A percentile compares a stretch with the other conserved stretches of the same genome.
Evolutionary conservation across 37 sponge, comb jelly and placozoan species (phyloP).

Genomic region (Haliclona indistincta): DNA sequence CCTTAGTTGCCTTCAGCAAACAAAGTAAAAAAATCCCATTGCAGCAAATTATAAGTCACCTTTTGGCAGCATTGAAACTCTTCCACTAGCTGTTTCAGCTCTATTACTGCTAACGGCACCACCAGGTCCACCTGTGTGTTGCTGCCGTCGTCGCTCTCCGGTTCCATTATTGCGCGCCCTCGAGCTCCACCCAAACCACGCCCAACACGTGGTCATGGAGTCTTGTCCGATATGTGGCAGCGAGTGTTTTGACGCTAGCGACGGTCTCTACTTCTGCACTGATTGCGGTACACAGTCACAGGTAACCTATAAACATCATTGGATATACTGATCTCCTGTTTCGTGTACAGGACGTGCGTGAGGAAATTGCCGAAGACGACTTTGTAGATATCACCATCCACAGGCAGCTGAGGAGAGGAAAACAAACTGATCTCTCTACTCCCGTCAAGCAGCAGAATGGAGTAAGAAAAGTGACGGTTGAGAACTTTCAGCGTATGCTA

Average conservation of each 20-base stretch:
- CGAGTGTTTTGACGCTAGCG: conserved; percentile 17
- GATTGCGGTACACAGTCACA: conserved; percentile 89
- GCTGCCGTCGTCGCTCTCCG: neutral
- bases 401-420: neutral
- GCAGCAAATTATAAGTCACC: neutral
- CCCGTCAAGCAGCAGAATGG: neutral
- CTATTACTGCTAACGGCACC: no score
- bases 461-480: conserved; percentile 5
- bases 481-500: conserved; percentile 41
- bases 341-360: conserved; percentile 35
- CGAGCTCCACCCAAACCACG: neutral
- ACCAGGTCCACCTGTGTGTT: no score
- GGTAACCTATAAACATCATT: conserved; percentile 8
- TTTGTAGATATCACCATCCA: neutral
- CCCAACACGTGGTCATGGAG: no score
- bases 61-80: neutral
- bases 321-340: neutral
- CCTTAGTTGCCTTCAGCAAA: neutral
- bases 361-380: conserved; percentile 36
- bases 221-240: conserved; percentile 65
- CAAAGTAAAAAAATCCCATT: neutral
- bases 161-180: neutral
- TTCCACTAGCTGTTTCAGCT: neutral
- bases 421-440: neutral
- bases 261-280: conserved; percentile 68